phyloP scores from a whole-genome alignment of 2,113 vertebrate genomes.

The Motacilla alba region DNA sequence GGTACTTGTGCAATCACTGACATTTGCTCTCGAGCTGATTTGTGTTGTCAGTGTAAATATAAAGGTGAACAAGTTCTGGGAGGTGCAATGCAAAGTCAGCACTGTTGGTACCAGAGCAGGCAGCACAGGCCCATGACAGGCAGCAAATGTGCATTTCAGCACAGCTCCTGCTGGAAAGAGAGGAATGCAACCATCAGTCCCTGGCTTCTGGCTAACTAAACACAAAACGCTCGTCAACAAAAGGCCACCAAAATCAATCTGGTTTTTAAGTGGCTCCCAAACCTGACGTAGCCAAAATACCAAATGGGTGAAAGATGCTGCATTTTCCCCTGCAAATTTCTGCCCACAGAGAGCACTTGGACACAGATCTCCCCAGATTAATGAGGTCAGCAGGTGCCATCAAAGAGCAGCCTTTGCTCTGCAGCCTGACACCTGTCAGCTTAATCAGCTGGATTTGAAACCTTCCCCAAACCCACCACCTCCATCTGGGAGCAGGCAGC shows the following conservation, averaged over 20 bases:
- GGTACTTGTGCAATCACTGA: background rate
- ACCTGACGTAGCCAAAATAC: background rate
- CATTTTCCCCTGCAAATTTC: background rate
- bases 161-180: background rate
- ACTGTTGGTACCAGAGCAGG: accelerated
- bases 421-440: background rate
- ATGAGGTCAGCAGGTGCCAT: background rate
- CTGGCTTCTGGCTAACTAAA: background rate
- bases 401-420: background rate
- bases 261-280: background rate
- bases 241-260: background rate
- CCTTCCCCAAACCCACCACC: background rate
- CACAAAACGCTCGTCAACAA: background rate
- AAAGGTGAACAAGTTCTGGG: background rate
- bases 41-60: background rate
- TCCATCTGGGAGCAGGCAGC: background rate
- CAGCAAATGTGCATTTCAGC: background rate
- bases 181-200: background rate
- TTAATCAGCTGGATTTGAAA: background rate
- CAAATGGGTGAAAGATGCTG: background rate
- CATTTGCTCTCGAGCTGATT: background rate
- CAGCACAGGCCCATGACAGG: background rate
- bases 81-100: background rate
- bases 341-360: background rate
- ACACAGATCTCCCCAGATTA: background rate